These are phyloP conservation scores for Raja brachyura DNA, from an alignment of 2,113 vertebrate genomes.

Conservation along the genomic window DNA sequence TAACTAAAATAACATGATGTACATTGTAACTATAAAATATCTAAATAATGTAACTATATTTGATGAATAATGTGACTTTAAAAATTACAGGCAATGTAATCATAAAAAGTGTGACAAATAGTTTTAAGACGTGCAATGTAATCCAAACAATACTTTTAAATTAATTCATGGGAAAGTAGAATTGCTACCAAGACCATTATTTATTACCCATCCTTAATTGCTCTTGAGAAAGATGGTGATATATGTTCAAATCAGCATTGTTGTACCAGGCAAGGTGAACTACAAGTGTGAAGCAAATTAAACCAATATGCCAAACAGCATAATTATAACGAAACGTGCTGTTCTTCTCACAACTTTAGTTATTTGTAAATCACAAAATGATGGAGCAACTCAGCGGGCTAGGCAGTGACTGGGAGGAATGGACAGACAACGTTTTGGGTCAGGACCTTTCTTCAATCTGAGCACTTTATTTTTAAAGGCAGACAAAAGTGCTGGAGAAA, in stretches of 20 bases:
- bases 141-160: not conserved
- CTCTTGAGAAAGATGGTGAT: not conserved
- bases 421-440: too few species aligned
- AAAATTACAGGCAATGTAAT: not conserved
- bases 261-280: not conserved
- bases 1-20: not conserved
- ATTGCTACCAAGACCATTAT: not conserved
- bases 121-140: not conserved
- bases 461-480: too few species aligned
- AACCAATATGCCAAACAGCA: not conserved
- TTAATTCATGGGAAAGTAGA: not conserved
- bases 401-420: too few species aligned
- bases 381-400: too few species aligned
- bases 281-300: too few species aligned
- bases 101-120: too few species aligned
- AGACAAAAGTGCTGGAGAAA: too few species aligned
- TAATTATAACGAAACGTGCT: not conserved
- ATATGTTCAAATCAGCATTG: not conserved
- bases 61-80: not conserved
- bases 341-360: not conserved
- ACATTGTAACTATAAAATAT: not conserved
- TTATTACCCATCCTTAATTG: not conserved
- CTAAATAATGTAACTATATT: not conserved
- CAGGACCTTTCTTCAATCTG: too few species aligned
- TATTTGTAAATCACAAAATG: too few species aligned